A percentile compares a stretch with the other conserved stretches of the same genome.
Evolutionary conservation across 1,140 invertebrate genomes (phyloP).

Genomic region (Diuraphis noxia): DNA sequence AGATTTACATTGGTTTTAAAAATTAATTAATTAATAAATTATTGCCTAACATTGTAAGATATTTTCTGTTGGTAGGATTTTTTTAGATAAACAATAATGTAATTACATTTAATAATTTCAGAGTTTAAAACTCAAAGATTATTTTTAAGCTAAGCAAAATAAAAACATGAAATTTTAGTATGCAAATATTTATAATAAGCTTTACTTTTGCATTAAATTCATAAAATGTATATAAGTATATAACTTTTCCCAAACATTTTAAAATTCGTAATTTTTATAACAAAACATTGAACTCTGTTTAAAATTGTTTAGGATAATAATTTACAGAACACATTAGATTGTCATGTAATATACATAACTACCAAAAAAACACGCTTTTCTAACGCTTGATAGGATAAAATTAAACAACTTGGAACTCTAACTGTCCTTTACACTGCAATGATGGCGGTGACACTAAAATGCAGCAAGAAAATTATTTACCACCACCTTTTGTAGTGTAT

Average conservation of each 20-base stretch:
- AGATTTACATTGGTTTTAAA: constrained; percentile 1
- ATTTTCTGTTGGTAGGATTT: not conserved
- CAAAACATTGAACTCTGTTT: not conserved
- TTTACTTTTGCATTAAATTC: not conserved
- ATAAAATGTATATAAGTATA: not conserved
- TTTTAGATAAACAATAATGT: not conserved
- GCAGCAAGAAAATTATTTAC: too few relatives aligned
- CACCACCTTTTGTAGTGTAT: too few relatives aligned
- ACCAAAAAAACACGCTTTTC: not conserved
- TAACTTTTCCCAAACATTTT: not conserved
- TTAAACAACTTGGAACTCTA: not conserved
- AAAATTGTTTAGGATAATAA: not conserved
- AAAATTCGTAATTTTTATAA: not conserved
- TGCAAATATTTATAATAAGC: not conserved
- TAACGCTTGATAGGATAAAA: not conserved
- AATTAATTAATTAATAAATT: not conserved
- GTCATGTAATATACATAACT: not conserved
- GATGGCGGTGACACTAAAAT: too few relatives aligned
- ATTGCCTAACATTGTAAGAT: not conserved
- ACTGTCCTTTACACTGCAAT: too few relatives aligned
- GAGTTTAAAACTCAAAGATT: not conserved
- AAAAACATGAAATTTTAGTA: not conserved
- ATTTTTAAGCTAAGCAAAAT: not conserved
- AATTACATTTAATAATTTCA: not conserved
- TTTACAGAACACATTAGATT: not conserved